Conservation (phyloP, 2,888 invertebrate genomes). For the Drosophila mercatorum region DNA sequence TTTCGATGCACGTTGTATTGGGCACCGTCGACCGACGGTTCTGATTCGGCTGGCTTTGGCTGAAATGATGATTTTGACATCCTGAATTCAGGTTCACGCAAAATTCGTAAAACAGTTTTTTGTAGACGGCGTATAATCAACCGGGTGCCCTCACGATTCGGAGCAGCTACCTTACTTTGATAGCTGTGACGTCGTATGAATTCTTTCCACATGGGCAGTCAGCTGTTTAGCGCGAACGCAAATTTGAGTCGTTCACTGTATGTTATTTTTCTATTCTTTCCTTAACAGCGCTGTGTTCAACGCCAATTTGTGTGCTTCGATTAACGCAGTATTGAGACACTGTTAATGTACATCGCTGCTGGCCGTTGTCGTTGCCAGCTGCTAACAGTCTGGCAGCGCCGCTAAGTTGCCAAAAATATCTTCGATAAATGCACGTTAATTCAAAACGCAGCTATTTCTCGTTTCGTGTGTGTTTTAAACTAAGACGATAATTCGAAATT, state of each 20-base stretch:
- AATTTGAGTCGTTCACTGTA: conserved; percentile 18
- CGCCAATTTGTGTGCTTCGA: conserved; percentile 24
- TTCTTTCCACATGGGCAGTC: conserved; percentile 57
- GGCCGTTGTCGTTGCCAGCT: conserved; percentile 11
- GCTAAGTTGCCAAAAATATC: conserved; percentile 23
- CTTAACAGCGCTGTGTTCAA: neutral
- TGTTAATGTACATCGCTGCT: conserved; percentile 47
- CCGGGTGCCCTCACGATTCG: conserved; percentile 46
- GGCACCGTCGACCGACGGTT: conserved; percentile 30
- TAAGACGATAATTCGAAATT: conserved; percentile 40
- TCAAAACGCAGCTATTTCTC: conserved; percentile 13
- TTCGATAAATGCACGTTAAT: conserved; percentile 6
- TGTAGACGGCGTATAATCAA: conserved; percentile 61
- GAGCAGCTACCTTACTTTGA: conserved; percentile 46
- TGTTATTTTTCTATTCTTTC: neutral
- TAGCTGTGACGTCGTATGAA: conserved; percentile 48
- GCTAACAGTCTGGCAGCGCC: conserved; percentile 31
- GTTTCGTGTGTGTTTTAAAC: conserved; percentile 19
- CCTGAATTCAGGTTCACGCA: conserved; percentile 54
- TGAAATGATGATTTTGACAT: conserved; percentile 60
- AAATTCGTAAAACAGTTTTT: conserved; percentile 48
- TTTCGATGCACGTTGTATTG: conserved; percentile 30
- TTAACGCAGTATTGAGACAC: conserved; percentile 36
- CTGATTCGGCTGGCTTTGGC: conserved; percentile 28
- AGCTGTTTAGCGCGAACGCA: conserved; percentile 50